Evolutionary conservation across 2,113 vertebrate genomes (phyloP).

Genomic region (Hemiprocne comata): DNA sequence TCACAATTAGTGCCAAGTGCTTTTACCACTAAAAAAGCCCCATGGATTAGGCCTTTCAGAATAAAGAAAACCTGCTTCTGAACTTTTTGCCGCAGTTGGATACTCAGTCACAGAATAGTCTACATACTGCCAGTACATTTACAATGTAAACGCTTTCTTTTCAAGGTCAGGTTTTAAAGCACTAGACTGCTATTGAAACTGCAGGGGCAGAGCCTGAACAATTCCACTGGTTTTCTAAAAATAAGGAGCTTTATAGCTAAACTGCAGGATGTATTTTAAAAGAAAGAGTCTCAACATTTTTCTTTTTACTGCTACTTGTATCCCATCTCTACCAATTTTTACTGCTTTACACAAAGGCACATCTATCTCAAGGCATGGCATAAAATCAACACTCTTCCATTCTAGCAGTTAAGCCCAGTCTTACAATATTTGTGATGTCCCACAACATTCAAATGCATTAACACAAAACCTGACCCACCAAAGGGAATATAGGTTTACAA

Average conservation of each 20-base stretch:
- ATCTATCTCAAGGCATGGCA: not conserved
- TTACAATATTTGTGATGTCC: not conserved
- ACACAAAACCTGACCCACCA: not conserved
- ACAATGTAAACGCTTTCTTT: slow-evolving; percentile 73
- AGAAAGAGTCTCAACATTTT: slow-evolving; percentile 58
- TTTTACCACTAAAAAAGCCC: slow-evolving; percentile 67
- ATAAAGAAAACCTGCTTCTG: slow-evolving; percentile 69
- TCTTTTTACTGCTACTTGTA: slow-evolving; percentile 55
- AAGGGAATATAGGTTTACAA: not conserved
- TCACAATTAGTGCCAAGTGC: slow-evolving; percentile 68
- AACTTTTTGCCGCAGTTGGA: slow-evolving; percentile 50
- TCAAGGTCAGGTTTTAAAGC: slow-evolving; percentile 73
- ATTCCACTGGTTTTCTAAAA: slow-evolving; percentile 69
- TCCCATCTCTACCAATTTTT: slow-evolving; percentile 59
- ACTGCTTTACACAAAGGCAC: not conserved
- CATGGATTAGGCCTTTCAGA: slow-evolving; percentile 65
- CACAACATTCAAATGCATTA: not conserved
- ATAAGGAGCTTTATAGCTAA: slow-evolving; percentile 72
- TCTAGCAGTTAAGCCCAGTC: not conserved
- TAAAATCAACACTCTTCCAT: slow-evolving; percentile 39
- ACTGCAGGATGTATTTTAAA: slow-evolving; percentile 67
- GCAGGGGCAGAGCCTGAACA: slow-evolving; percentile 68
- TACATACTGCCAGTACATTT: slow-evolving; percentile 54
- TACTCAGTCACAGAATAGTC: slow-evolving; percentile 46
- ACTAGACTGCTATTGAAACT: slow-evolving; percentile 68